These are phyloP conservation scores for Eublepharis macularius DNA, from an alignment of 2,113 vertebrate species.

Conservation along the genomic window DNA sequence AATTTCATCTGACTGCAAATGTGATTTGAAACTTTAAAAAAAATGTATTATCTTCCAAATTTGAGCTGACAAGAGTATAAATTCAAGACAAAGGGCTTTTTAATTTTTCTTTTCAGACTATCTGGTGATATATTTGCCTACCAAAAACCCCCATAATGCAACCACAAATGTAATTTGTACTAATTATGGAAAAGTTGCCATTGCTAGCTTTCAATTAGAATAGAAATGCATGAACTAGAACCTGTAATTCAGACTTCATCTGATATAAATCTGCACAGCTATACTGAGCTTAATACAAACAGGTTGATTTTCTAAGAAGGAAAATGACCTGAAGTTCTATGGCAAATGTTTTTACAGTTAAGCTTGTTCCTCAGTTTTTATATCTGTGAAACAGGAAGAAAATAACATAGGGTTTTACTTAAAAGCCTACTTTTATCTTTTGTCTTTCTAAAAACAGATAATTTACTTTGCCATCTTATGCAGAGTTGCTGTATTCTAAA, in stretches of 20 bases:
- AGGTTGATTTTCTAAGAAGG: background rate
- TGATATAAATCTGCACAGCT: conserved; percentile 6
- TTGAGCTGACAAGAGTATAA: conserved; percentile 17
- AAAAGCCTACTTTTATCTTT: background rate
- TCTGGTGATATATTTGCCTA: background rate
- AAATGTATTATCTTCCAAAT: conserved; percentile 34
- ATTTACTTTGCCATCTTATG: background rate
- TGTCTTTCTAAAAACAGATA: background rate
- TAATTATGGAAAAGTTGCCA: background rate
- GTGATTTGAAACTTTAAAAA: conserved; percentile 29
- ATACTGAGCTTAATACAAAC: background rate
- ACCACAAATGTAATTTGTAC: background rate
- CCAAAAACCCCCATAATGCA: background rate
- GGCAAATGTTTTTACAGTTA: background rate
- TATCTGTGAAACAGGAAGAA: conserved; percentile 15
- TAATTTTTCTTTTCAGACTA: conserved; percentile 13
- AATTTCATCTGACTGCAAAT: conserved; percentile 47
- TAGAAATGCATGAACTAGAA: background rate
- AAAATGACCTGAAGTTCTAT: background rate
- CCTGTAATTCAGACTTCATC: background rate
- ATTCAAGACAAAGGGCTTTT: conserved; percentile 7
- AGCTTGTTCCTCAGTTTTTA: conserved; percentile 2
- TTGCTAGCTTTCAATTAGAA: conserved; percentile 16
- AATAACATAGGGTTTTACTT: background rate
- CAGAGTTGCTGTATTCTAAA: too few species aligned